A percentile compares a stretch with the other conserved stretches of the same genome.
These are phyloP conservation scores for Montifringilla adamsi DNA, from an alignment of 2,113 vertebrate genomes.

Conservation along the genomic window DNA sequence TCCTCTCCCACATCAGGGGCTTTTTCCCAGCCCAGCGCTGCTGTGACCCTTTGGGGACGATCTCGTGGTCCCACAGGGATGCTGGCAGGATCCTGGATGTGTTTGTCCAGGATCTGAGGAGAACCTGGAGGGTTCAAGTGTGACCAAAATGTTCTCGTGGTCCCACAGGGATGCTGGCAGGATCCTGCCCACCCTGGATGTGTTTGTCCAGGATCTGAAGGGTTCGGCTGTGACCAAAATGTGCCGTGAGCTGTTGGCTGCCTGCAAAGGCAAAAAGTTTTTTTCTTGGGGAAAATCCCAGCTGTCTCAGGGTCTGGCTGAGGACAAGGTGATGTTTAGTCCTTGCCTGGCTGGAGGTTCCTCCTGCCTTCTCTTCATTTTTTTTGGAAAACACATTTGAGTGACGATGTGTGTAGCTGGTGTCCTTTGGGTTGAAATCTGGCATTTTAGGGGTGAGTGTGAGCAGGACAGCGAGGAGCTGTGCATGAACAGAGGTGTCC, in stretches of 20 bases:
- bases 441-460: not conserved
- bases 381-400: not conserved
- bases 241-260: rapidly evolving
- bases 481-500: rapidly evolving
- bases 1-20: not conserved
- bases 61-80: not conserved
- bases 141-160: not conserved
- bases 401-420: not conserved
- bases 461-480: not conserved
- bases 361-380: not conserved
- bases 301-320: not conserved
- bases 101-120: not conserved
- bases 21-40: not conserved
- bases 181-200: rapidly evolving
- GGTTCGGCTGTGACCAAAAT: rapidly evolving
- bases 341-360: not conserved
- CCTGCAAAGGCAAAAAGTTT: not conserved
- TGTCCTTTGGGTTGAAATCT: not conserved
- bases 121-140: not conserved
- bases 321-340: not conserved
- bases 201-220: not conserved
- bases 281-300: not conserved
- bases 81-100: not conserved
- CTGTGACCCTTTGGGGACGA: not conserved
- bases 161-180: not conserved